Evolutionary conservation across 2,888 invertebrate genomes (phyloP).

Genomic region (Torymus texanus): DNA sequence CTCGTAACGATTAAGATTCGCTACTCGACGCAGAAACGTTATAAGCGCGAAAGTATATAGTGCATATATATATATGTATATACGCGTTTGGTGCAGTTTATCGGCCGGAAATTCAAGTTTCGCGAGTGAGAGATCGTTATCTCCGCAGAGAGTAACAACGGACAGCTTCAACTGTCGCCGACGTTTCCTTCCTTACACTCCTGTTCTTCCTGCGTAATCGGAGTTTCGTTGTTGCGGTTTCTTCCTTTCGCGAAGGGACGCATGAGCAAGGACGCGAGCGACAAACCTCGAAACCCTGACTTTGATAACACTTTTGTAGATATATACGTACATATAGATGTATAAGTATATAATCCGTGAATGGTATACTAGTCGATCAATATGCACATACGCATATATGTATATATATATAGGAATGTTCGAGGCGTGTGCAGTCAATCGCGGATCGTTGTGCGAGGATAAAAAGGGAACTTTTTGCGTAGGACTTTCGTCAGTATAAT

Average conservation of each 20-base stretch:
- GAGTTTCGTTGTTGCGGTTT: no score
- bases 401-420: no score
- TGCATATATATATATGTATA: no score
- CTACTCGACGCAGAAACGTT: conserved; percentile 49
- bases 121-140: conserved; percentile 8
- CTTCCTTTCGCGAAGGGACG: no score
- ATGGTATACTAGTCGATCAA: no score
- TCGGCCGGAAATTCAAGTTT: conserved; percentile 36
- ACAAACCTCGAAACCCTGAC: conserved; percentile 36
- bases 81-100: not conserved
- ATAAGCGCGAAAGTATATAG: conserved; percentile 38
- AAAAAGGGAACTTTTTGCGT: not conserved
- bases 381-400: no score
- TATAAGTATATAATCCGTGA: no score
- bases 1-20: conserved; percentile 62
- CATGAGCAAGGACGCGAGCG: conserved; percentile 27
- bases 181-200: conserved; percentile 16
- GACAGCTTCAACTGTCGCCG: not conserved
- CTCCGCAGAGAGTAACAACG: not conserved
- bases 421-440: no score
- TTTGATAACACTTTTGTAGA: conserved; percentile 9
- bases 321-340: not conserved
- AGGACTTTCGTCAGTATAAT: not conserved
- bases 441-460: no score
- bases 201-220: no score